These are phyloP conservation scores for Pseudococcus longispinus DNA, from an alignment of 2,888 invertebrate genomes.

Conservation along the genomic window DNA sequence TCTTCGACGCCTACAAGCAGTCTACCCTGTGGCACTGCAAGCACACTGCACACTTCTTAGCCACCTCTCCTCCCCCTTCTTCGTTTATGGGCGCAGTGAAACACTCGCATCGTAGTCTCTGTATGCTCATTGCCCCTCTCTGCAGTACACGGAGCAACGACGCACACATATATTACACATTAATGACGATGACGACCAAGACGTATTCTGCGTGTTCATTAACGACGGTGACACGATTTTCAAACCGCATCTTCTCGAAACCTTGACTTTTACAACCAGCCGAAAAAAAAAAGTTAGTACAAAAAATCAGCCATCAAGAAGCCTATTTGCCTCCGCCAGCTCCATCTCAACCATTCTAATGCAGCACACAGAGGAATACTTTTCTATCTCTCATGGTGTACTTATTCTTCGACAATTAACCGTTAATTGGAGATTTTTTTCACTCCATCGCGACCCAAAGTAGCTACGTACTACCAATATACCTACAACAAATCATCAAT, in stretches of 20 bases:
- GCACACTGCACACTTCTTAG: not conserved
- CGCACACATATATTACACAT: not conserved
- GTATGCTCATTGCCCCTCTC: too few relatives aligned
- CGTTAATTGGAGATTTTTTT: constrained; percentile 11
- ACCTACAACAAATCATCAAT: not conserved
- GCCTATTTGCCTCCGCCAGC: not conserved
- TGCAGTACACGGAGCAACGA: not conserved
- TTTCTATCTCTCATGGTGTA: not conserved
- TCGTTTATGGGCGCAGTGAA: not conserved
- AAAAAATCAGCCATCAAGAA: not conserved
- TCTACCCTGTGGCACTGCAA: constrained; percentile 28
- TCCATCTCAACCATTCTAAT: not conserved
- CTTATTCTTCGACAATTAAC: constrained; percentile 4
- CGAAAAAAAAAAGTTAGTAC: not conserved
- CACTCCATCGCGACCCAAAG: not conserved
- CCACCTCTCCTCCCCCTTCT: not conserved
- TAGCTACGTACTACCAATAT: not conserved
- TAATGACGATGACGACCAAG: not conserved
- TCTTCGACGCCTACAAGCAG: constrained; percentile 52
- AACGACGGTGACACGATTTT: constrained; percentile 40
- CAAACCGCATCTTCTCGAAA: not conserved
- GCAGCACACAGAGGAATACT: not conserved
- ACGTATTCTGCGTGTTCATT: constrained; percentile 24
- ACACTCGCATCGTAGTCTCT: not conserved
- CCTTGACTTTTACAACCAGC: constrained; percentile 7